These are phyloP conservation scores for Cichlasoma orientale DNA, from an alignment of 2,797 vertebrate genomes.

Conservation along the genomic window DNA sequence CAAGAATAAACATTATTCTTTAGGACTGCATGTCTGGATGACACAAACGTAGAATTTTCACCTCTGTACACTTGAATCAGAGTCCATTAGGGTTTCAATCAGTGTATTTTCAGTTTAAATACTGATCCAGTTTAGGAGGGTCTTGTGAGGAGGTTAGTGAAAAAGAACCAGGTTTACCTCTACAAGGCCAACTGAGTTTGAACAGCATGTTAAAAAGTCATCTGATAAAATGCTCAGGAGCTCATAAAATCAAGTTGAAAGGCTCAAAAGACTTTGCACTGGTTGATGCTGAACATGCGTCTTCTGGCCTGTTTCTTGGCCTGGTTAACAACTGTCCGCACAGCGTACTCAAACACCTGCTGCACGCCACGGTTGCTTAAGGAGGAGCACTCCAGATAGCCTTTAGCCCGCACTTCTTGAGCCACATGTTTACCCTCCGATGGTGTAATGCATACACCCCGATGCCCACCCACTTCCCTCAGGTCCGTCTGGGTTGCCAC, in stretches of 20 bases:
- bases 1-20: neutral
- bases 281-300: slow-evolving; percentile 86
- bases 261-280: slow-evolving; percentile 87
- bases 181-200: slow-evolving; percentile 19
- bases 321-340: slow-evolving; percentile 89
- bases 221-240: neutral
- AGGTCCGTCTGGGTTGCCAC: slow-evolving; percentile 96
- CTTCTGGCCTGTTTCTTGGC: slow-evolving; percentile 82
- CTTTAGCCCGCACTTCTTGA: slow-evolving; percentile 89
- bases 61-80: neutral
- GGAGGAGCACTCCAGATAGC: slow-evolving; percentile 95
- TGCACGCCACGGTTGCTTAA: slow-evolving; percentile 92
- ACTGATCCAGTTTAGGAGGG: neutral
- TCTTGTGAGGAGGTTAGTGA: neutral
- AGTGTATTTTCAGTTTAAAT: slow-evolving; percentile 13
- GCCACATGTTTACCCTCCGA: slow-evolving; percentile 88
- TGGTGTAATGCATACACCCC: slow-evolving; percentile 82
- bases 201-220: slow-evolving; percentile 14
- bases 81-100: neutral
- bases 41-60: neutral
- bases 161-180: neutral
- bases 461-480: slow-evolving; percentile 85
- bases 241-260: slow-evolving; percentile 10
- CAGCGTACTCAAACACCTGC: slow-evolving; percentile 94
- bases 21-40: neutral